These are phyloP conservation scores for Cliona cf. orientalis DNA, from an alignment of 37 sponge, comb jelly and placozoan genomes.

Conservation along the genomic window DNA sequence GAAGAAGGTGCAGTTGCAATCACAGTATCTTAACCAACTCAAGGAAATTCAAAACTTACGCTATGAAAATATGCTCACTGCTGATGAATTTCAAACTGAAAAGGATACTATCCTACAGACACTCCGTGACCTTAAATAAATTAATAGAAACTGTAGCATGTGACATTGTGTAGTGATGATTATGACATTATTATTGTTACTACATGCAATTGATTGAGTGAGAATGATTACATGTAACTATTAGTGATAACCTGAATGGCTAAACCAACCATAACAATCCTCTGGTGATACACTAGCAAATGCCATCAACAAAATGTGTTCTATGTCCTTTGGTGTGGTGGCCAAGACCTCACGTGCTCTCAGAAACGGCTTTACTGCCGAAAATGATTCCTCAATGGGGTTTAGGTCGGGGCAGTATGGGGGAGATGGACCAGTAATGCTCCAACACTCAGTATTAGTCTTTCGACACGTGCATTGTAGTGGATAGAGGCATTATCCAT, in stretches of 20 bases:
- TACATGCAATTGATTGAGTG: not conserved
- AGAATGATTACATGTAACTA: not conserved
- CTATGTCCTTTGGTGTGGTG: not conserved
- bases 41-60: slow-evolving; percentile 8
- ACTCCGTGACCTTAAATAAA: not conserved
- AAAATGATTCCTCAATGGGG: slow-evolving; percentile 20
- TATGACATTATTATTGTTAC: not conserved
- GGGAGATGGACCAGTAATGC: slow-evolving; percentile 9
- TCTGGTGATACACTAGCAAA: slow-evolving; percentile 7
- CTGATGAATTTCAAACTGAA: slow-evolving; percentile 23
- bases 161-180: too few relatives aligned
- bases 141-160: not conserved
- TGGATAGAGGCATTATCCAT: slow-evolving; percentile 38
- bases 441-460: slow-evolving; percentile 11
- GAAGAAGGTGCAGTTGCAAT: not conserved
- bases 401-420: slow-evolving; percentile 23
- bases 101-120: slow-evolving; percentile 15
- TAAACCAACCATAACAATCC: slow-evolving; percentile 4
- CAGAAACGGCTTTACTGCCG: slow-evolving; percentile 8
- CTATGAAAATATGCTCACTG: slow-evolving; percentile 12
- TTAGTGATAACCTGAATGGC: slow-evolving; percentile 1
- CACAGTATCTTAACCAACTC: slow-evolving; percentile 18
- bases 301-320: not conserved
- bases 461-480: not conserved
- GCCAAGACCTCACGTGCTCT: slow-evolving; percentile 5